phyloP scores from a whole-genome alignment of 2,113 vertebrate genomes.

The Cebus imitator region DNA sequence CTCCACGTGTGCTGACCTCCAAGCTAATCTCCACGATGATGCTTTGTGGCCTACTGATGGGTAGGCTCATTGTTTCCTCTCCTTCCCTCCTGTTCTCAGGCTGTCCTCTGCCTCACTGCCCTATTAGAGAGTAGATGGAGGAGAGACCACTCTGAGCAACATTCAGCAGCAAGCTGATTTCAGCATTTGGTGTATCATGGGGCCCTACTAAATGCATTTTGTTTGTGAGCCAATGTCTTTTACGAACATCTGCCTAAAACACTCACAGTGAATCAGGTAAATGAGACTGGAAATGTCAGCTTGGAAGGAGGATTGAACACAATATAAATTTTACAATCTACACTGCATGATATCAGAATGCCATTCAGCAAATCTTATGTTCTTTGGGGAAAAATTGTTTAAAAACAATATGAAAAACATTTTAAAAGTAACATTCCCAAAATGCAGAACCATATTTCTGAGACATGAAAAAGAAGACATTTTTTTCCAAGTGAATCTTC shows the following conservation, averaged over 20 bases:
- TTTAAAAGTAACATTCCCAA: slow-evolving; percentile 35
- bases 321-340: not conserved
- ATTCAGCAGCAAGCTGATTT: not conserved
- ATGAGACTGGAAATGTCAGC: not conserved
- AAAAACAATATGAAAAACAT: not conserved
- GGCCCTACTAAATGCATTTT: not conserved
- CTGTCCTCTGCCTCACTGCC: not conserved
- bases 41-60: not conserved
- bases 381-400: not conserved
- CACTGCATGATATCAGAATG: not conserved
- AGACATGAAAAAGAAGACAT: slow-evolving; percentile 11
- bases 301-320: not conserved
- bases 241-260: not conserved
- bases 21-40: not conserved
- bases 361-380: not conserved
- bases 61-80: not conserved
- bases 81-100: not conserved
- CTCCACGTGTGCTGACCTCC: not conserved
- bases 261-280: not conserved
- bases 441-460: not conserved
- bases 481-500: not conserved
- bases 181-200: not conserved
- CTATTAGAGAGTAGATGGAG: not conserved
- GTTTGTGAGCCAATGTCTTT: not conserved
- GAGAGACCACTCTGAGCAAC: not conserved